Percentiles rank a stretch among this genome's conserved stretches.
phyloP scores from a whole-genome alignment of 2,888 invertebrate genomes.

The Carabus problematicus region DNA sequence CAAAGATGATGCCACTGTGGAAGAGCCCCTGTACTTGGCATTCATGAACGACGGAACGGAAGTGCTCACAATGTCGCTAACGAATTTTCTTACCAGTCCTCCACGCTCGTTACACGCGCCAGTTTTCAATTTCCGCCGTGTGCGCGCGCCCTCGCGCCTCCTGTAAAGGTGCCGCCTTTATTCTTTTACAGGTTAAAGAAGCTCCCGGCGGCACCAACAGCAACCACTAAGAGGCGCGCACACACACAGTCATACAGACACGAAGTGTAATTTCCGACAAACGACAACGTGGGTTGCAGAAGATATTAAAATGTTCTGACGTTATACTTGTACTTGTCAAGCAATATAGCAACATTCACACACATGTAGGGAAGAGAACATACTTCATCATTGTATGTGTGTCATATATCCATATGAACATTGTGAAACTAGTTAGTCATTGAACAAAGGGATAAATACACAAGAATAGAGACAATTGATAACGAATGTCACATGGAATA shows the following conservation, averaged over 20 bases:
- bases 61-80: constrained; percentile 38
- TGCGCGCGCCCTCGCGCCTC: not conserved
- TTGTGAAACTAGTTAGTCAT: no score
- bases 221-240: no score
- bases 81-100: constrained; percentile 33
- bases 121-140: constrained; percentile 39
- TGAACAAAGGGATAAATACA: no score
- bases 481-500: no score
- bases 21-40: constrained; percentile 28
- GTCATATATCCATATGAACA: no score
- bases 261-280: constrained; percentile 3
- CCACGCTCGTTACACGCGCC: constrained; percentile 39
- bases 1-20: not conserved
- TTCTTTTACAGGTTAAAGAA: not conserved
- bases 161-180: no score
- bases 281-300: not conserved
- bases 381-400: no score
- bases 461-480: no score
- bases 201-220: not conserved
- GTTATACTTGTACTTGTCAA: no score
- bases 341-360: no score
- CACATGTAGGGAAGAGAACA: no score
- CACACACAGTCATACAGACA: not conserved
- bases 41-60: constrained; percentile 33
- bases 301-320: constrained; percentile 3